A percentile compares a stretch with the other conserved stretches of the same genome.
These are phyloP conservation scores for Cinclus cinclus DNA, from an alignment of 2,113 vertebrate genomes.

Conservation along the genomic window DNA sequence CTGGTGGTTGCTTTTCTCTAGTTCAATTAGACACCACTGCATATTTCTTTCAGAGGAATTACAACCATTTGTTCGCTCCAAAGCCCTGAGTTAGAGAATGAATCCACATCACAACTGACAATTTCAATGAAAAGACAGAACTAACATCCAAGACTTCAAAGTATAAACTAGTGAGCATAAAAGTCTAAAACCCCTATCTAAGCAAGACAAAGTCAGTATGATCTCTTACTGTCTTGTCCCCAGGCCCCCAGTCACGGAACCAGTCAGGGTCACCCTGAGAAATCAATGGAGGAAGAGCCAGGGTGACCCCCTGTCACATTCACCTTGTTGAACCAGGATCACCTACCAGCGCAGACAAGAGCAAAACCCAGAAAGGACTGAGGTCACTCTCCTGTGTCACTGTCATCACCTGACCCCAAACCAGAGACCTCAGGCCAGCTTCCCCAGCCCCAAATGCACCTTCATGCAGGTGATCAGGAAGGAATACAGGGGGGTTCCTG, in stretches of 20 bases:
- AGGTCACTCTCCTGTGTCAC: fast-evolving
- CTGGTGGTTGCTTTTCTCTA: neutral
- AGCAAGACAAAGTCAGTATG: neutral
- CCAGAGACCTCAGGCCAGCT: fast-evolving
- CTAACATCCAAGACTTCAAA: neutral
- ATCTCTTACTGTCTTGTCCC: neutral
- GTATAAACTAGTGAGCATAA: neutral
- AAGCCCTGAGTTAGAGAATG: neutral
- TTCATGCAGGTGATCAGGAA: neutral
- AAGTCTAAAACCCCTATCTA: neutral
- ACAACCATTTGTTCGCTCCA: neutral
- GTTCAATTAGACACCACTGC: neutral
- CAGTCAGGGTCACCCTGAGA: neutral
- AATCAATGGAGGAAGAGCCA: neutral
- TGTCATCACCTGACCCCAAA: neutral
- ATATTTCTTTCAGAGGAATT: neutral
- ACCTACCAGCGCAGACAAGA: neutral
- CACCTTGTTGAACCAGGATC: neutral
- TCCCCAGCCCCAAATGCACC: fast-evolving
- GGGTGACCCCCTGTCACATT: neutral
- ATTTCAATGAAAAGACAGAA: neutral
- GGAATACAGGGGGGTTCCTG: neutral
- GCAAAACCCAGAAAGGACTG: neutral
- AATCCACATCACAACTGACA: neutral
- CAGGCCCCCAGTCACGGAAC: neutral